Conservation (phyloP, 2,888 invertebrate species). For the Ecliptopera silaceata region DNA sequence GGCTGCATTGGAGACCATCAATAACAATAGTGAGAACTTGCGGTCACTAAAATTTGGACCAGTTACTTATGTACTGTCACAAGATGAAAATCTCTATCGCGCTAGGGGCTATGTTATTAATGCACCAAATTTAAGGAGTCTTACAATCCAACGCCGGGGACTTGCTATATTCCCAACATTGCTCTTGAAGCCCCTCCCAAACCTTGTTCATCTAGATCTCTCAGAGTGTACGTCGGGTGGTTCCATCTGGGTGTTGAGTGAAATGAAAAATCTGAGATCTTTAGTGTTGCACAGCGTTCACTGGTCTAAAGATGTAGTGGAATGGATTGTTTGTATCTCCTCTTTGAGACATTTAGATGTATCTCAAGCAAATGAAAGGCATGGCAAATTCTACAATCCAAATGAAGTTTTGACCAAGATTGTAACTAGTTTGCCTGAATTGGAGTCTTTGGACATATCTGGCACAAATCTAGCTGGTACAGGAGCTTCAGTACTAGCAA, state of each 20-base stretch:
- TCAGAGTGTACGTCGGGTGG: conserved; percentile 85
- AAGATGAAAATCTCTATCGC: conserved; percentile 65
- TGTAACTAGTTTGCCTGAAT: conserved; percentile 87
- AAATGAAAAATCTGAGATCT: conserved; percentile 86
- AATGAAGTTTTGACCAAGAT: conserved; percentile 88
- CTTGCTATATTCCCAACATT: conserved; percentile 75
- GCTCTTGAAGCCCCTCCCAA: conserved; percentile 82
- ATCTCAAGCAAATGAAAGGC: conserved; percentile 88
- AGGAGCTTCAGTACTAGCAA: conserved; percentile 85
- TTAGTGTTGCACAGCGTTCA: conserved; percentile 92
- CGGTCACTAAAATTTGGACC: conserved; percentile 88
- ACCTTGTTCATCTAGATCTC: conserved; percentile 87
- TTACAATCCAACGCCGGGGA: conserved; percentile 82
- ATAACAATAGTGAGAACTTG: conserved; percentile 86
- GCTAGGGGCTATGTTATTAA: conserved; percentile 80
- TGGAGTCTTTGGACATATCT: conserved; percentile 95
- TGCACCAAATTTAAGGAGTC: conserved; percentile 83
- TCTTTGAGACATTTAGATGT: conserved; percentile 91
- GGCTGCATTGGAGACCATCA: conserved; percentile 85
- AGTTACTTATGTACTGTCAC: conserved; percentile 84
- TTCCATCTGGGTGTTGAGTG: conserved; percentile 86
- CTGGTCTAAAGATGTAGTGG: conserved; percentile 84
- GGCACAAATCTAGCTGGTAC: conserved; percentile 97
- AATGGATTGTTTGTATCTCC: conserved; percentile 83
- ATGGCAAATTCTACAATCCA: conserved; percentile 89